These are phyloP conservation scores for Pyrrhosoma nymphula DNA, from an alignment of 2,888 invertebrate species.

Conservation along the genomic window DNA sequence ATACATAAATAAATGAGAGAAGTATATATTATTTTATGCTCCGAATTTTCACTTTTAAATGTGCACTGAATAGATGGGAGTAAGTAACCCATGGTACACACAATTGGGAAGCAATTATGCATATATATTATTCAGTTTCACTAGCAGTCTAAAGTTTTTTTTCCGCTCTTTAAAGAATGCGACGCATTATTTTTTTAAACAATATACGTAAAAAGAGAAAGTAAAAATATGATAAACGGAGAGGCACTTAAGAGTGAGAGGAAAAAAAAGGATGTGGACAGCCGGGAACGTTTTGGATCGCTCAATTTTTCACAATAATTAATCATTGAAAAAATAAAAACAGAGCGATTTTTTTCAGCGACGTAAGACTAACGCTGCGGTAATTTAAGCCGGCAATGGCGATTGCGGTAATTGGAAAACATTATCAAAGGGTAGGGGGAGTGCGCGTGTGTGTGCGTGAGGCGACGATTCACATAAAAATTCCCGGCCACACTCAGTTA, in stretches of 20 bases:
- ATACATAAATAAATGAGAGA: too few species aligned
- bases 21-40: too few species aligned
- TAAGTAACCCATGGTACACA: too few species aligned
- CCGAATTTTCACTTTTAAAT: too few species aligned
- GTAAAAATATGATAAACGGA: neutral
- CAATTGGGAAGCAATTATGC: too few species aligned
- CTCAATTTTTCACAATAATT: neutral
- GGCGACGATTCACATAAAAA: constrained; percentile 16
- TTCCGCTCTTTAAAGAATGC: neutral
- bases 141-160: too few species aligned
- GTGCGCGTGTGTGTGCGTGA: neutral
- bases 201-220: neutral
- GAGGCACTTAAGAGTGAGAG: neutral
- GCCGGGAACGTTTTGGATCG: neutral
- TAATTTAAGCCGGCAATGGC: constrained; percentile 27
- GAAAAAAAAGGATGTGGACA: neutral
- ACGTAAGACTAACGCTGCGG: neutral
- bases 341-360: neutral
- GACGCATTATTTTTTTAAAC: neutral
- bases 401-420: constrained; percentile 39
- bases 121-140: too few species aligned
- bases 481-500: constrained; percentile 22
- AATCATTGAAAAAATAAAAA: neutral
- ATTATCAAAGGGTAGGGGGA: neutral
- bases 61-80: too few species aligned